Conservation (phyloP, 92 coral and sea anemone species). For the Virgularia gustaviana region DNA sequence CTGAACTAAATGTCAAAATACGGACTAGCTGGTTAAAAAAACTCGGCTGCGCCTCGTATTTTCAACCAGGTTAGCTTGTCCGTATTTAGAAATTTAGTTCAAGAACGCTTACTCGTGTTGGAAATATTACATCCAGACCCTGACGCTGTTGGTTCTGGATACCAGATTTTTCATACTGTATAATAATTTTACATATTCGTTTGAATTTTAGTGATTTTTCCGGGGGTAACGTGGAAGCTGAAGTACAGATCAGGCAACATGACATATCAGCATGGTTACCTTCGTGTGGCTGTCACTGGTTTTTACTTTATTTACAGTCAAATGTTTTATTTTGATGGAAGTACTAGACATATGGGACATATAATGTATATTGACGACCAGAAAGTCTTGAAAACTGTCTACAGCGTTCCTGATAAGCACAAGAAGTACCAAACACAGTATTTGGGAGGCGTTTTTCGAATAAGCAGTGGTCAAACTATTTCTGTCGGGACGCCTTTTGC, state of each 20-base stretch:
- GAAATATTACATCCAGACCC: no score
- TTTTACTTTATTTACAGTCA: conserved; percentile 87
- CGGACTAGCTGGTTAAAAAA: no score
- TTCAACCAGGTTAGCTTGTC: no score
- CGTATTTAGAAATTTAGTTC: no score
- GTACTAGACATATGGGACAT: conserved; percentile 57
- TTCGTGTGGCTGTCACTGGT: conserved; percentile 71
- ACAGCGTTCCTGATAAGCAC: conserved; percentile 36
- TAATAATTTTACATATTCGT: conserved; percentile 6
- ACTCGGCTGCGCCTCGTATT: no score
- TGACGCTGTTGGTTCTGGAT: no score
- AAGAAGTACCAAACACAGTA: conserved; percentile 61
- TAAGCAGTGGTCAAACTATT: conserved; percentile 52
- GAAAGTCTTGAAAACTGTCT: conserved; percentile 65
- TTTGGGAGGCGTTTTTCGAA: conserved; percentile 60
- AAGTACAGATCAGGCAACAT: conserved; percentile 62
- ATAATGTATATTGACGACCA: conserved; percentile 57
- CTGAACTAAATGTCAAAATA: no score
- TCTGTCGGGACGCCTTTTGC: conserved; percentile 45
- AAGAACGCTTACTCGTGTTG: no score
- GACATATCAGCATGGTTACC: conserved; percentile 63
- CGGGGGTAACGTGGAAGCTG: conserved; percentile 60
- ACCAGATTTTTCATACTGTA: neutral
- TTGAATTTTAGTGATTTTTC: conserved; percentile 26
- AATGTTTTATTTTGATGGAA: conserved; percentile 84